Conservation (phyloP, 2,113 vertebrate genomes). For the Polypterus bichir region DNA sequence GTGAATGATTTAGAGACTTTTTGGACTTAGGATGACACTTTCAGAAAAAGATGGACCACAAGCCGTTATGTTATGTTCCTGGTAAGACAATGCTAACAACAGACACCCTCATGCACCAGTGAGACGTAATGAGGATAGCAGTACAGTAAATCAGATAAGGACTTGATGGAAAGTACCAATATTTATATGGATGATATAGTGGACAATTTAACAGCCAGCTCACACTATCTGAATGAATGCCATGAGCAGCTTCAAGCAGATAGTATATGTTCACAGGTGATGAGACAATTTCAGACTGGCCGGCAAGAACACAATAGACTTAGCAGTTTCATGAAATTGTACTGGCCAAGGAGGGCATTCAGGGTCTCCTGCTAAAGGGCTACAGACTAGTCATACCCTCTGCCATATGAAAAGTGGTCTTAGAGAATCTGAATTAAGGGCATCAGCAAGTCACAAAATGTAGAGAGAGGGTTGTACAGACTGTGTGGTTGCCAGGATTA, state of each 20-base stretch:
- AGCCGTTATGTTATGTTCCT: conserved; percentile 9
- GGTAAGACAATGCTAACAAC: conserved; percentile 8
- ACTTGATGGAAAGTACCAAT: conserved; percentile 9
- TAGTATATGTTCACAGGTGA: not conserved
- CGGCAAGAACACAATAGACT: not conserved
- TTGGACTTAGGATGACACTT: no score
- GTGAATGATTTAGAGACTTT: conserved; percentile 16
- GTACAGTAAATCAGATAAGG: not conserved
- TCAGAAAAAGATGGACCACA: conserved; percentile 11
- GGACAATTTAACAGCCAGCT: conserved; percentile 2
- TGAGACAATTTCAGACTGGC: no score
- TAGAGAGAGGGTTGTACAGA: not conserved
- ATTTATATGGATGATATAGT: conserved; percentile 9
- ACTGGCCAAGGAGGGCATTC: conserved; percentile 5
- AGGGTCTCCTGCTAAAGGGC: conserved; percentile 10
- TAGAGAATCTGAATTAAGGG: conserved; percentile 8
- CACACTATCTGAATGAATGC: not conserved
- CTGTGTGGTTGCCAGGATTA: conserved; percentile 12
- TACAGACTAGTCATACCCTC: conserved; percentile 10
- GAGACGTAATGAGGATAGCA: not conserved
- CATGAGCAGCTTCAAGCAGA: conserved; percentile 1
- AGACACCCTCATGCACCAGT: conserved; percentile 11
- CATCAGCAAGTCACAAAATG: conserved; percentile 14
- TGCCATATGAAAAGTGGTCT: conserved; percentile 12
- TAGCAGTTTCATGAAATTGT: not conserved